These are phyloP conservation scores for Discoglossus pictus DNA, from an alignment of 2,797 vertebrate genomes.

Conservation along the genomic window DNA sequence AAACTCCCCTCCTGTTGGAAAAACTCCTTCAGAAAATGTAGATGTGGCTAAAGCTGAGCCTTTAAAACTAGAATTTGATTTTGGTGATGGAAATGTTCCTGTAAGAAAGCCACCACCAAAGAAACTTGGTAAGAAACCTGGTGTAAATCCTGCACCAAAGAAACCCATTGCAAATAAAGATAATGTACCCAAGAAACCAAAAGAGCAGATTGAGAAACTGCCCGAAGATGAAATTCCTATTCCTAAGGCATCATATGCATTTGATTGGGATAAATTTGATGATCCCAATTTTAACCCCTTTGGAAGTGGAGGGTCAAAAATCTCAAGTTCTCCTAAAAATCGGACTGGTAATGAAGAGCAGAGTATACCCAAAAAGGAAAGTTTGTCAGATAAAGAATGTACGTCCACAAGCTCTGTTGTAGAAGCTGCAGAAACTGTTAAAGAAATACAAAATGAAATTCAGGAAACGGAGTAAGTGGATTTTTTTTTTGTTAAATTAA, in stretches of 20 bases:
- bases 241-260: slow-evolving; percentile 65
- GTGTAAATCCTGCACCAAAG: slow-evolving; percentile 64
- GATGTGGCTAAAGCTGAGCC: slow-evolving; percentile 54
- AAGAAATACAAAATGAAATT: not conserved
- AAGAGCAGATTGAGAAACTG: slow-evolving; percentile 32
- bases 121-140: slow-evolving; percentile 70
- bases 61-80: slow-evolving; percentile 80
- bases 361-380: slow-evolving; percentile 19
- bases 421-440: not conserved
- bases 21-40: slow-evolving; percentile 22
- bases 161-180: slow-evolving; percentile 52
- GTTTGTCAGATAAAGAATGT: not conserved
- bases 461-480: slow-evolving; percentile 3
- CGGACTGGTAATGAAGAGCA: slow-evolving; percentile 1
- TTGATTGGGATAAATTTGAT: slow-evolving; percentile 76
- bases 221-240: slow-evolving; percentile 49
- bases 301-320: slow-evolving; percentile 59
- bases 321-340: slow-evolving; percentile 63
- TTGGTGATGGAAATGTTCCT: slow-evolving; percentile 64
- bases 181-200: slow-evolving; percentile 20
- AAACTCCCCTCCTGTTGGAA: slow-evolving; percentile 57
- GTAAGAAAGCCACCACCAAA: slow-evolving; percentile 70
- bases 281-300: slow-evolving; percentile 79
- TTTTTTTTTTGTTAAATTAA: not conserved
- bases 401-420: not conserved